Evolutionary conservation across 2,797 vertebrate species (phyloP).

Genomic region (Sebastes elongatus): DNA sequence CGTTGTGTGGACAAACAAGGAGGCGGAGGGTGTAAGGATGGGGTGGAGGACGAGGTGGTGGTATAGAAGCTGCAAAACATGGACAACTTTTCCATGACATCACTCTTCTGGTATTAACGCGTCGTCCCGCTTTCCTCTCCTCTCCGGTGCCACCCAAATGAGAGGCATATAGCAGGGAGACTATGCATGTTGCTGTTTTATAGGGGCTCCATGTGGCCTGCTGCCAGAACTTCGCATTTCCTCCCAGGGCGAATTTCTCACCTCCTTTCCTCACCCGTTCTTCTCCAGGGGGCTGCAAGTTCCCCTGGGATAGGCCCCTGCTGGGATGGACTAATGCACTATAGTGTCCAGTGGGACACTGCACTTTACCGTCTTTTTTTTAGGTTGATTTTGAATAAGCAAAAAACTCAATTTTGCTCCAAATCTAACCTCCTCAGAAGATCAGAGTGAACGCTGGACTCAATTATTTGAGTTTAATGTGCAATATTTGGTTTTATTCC

Average conservation of each 20-base stretch:
- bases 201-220: constrained; percentile 53
- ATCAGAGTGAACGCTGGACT: not conserved
- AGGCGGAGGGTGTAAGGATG: constrained; percentile 6
- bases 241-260: constrained; percentile 69
- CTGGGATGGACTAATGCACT: not conserved
- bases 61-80: constrained; percentile 34
- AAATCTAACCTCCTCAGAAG: not conserved
- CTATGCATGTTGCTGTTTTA: constrained; percentile 60
- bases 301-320: constrained; percentile 15
- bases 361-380: not conserved
- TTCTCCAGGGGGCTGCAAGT: constrained; percentile 28
- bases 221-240: constrained; percentile 74
- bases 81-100: constrained; percentile 79
- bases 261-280: constrained; percentile 57
- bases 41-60: not conserved
- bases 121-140: constrained; percentile 30
- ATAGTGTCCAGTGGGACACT: constrained; percentile 8
- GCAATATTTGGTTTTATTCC: constrained; percentile 5
- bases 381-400: not conserved
- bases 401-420: not conserved
- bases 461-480: not conserved
- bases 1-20: constrained; percentile 37
- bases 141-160: constrained; percentile 60
- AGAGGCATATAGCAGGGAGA: constrained; percentile 27
- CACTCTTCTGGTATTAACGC: constrained; percentile 70